A percentile compares a stretch with the other conserved stretches of the same genome.
These are phyloP conservation scores for Petaurus breviceps DNA, from an alignment of 2,113 vertebrate genomes.

Conservation along the genomic window DNA sequence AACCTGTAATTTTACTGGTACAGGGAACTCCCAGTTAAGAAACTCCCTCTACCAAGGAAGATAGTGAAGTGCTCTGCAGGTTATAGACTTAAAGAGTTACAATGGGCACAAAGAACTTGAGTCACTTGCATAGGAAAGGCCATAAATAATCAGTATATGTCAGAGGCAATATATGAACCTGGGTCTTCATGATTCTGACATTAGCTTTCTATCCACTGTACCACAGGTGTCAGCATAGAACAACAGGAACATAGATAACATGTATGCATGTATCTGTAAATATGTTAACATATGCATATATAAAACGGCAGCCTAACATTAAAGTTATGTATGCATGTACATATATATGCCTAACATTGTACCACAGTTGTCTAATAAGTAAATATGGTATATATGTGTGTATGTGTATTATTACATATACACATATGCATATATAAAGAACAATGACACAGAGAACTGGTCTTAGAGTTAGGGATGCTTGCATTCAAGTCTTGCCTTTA, in stretches of 20 bases:
- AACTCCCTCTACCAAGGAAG: background rate
- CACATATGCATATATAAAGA: background rate
- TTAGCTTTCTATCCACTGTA: no score
- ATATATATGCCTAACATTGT: background rate
- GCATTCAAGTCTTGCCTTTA: background rate
- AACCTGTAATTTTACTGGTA: background rate
- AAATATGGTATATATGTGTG: background rate
- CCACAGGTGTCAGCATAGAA: background rate
- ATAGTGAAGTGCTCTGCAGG: background rate
- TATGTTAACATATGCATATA: background rate
- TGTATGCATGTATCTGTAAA: background rate
- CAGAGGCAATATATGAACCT: background rate
- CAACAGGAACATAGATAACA: background rate
- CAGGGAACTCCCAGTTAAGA: background rate
- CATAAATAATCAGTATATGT: background rate
- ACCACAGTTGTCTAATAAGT: background rate
- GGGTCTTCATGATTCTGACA: background rate
- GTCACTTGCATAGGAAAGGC: background rate
- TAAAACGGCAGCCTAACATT: background rate
- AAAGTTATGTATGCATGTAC: background rate
- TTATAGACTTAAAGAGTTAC: no score
- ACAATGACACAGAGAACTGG: background rate
- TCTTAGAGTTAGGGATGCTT: background rate
- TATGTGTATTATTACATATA: no score
- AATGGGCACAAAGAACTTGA: background rate